Percentiles rank a stretch among this genome's conserved stretches.
phyloP scores from a whole-genome alignment of 1,140 invertebrate species.

The Drosophila bipectinata region DNA sequence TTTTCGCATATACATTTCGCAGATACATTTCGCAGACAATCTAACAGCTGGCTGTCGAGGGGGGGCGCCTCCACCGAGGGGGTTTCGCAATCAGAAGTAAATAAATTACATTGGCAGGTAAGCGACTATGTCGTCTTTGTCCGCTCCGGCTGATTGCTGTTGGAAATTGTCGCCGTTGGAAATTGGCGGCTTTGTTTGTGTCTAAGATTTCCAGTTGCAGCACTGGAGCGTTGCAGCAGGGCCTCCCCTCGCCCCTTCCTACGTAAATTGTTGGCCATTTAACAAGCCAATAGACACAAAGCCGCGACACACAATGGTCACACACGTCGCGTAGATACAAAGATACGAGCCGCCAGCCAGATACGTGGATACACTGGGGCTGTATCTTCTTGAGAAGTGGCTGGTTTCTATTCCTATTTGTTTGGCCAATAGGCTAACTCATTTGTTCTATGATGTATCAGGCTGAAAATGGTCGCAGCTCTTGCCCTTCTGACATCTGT shows the following conservation, averaged over 20 bases:
- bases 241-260: not conserved
- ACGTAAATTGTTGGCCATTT: constrained; percentile 35
- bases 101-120: constrained; percentile 78
- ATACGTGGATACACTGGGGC: not conserved
- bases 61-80: constrained; percentile 8
- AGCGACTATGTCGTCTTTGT: constrained; percentile 44
- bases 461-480: no score
- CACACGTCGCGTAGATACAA: constrained; percentile 18
- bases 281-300: constrained; percentile 49
- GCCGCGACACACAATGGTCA: constrained; percentile 34
- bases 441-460: no score
- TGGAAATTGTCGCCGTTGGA: constrained; percentile 30
- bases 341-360: constrained; percentile 9
- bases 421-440: no score
- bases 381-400: no score
- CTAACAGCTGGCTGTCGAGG: constrained; percentile 64
- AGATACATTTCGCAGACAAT: constrained; percentile 60
- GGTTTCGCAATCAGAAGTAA: constrained; percentile 69
- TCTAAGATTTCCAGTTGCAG: constrained; percentile 33
- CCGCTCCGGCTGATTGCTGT: constrained; percentile 3
- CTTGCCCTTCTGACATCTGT: not conserved
- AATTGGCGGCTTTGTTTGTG: constrained; percentile 72
- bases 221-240: constrained; percentile 6
- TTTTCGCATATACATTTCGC: constrained; percentile 29
- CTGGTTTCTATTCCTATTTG: no score